Base-by-base conservation (phyloP, 2,113 vertebrate genomes). In the Typhlomys cinereus region DNA sequence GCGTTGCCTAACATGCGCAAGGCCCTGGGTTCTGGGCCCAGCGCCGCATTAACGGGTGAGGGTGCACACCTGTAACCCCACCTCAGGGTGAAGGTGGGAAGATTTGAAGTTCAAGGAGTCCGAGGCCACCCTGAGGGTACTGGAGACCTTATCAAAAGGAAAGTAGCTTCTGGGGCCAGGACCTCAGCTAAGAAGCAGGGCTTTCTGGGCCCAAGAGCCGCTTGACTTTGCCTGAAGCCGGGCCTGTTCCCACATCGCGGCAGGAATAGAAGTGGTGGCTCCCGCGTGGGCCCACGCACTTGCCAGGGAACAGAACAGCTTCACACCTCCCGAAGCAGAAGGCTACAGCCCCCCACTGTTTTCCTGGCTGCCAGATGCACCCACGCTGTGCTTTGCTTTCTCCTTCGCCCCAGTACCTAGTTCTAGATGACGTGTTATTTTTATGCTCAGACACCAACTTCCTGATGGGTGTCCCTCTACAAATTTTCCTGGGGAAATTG, bases 201-300 rank as follows among this genome's bases (percentile, higher is more conserved):
- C 31, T 67, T 54, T 8, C 31, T n/a, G 18, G 12, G 57, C n/a
- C 0, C 54, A 36, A 18, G 61, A 27, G 62, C 82, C 12, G 83
- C 52, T n/a, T 15, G 54, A 83, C 66, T 66, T 62, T 21, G 89
- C 85, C 75, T 39, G 50, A 76, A 66, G 25, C 20, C 74, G 1
- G 29, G 52, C 79, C 83, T 27, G 83, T 95, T 80, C 90, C 92
- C 94, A 94, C 88, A 14, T 27, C 57, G 67, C 2, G 78, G 88
- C 92, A 93, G 90, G 90, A 92, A 90, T 81, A 94, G 93, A 92
- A 82, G 57, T 10, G 52, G 88, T 31, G 46, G 76, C 92, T 91
- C 41, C 71, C 25, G 46, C 50, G 36, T 0, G 0, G 44, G 75
- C 96, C 85, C 92, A 90, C 95, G 34, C 76, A 11, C 46, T 70